Evolutionary conservation across 2,888 invertebrate genomes (phyloP), one percentile per base, ranked within the genome.

Genomic region (Caenorhabditis doughertyi): DNA sequence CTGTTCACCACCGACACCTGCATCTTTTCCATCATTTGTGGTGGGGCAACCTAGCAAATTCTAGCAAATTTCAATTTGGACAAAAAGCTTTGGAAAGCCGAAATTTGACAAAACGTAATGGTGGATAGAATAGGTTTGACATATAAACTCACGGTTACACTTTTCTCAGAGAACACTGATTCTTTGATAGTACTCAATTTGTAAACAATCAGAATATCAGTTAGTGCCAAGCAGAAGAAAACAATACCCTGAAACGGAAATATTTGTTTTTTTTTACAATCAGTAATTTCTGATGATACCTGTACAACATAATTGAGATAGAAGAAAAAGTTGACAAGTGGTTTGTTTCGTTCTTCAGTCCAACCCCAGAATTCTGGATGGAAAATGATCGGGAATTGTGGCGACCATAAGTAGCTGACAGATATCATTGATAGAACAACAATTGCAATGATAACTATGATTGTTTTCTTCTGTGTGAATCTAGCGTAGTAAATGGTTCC

Each of bases 121-220:
- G 8, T 23, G 58, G 35, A 56, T 56, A 70, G 56, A 7, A 70
- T 13, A 70, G 47, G 32, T 47, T 29, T 16, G 16, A 3, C 42
- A 13, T 7, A 32, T 18, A 16, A 60, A 65, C 70, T 65, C 49
- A 81, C 81, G 39, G 81, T 81, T 8, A 42, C 65, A 62, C 74
- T 81, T 42, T 71, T 55, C 39, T 81, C 81, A 9, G 77, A 53
- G 21, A 76, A 64, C 16, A 70, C 62, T 4, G 74, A 56, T 51
- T 76, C 64, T 53, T 77, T 82, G 49, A 82, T 70, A 3, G 71
- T 77, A 32, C 82, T 77, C 23, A 82, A 44, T 23, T 82, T 82
- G 58, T 82, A 82, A 35, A 82, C 77, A 68, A 82, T 82, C 62
- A 82, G 27, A 25, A 76, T 55, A 68, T 82, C 82, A 32, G 82